phyloP scores from a whole-genome alignment of 2,888 invertebrate genomes.

The Litoditis marina region DNA sequence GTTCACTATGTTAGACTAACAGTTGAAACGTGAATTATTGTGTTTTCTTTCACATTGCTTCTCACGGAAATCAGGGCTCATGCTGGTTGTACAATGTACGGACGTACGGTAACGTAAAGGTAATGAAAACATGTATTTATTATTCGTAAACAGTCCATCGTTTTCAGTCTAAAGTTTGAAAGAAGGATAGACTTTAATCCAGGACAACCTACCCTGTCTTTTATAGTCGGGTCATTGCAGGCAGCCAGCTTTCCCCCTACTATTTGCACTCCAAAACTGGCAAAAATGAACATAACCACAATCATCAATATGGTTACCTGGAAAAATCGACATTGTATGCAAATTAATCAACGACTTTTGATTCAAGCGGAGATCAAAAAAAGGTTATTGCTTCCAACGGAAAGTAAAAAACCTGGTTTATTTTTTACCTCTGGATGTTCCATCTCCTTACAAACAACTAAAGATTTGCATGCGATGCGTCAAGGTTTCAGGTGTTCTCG shows the following conservation, averaged over 20 bases:
- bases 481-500: too few species aligned
- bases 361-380: not conserved
- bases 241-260: slow-evolving; percentile 92
- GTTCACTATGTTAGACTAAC: not conserved
- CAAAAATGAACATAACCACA: slow-evolving; percentile 96
- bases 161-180: not conserved
- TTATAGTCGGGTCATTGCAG: slow-evolving; percentile 89
- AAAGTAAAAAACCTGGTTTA: too few species aligned
- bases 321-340: slow-evolving; percentile 8
- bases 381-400: too few species aligned
- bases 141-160: not conserved
- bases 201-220: slow-evolving; percentile 33
- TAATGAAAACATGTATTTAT: too few species aligned
- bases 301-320: slow-evolving; percentile 91
- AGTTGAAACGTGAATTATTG: too few species aligned
- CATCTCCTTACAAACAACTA: too few species aligned
- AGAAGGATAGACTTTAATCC: not conserved
- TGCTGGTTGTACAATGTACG: too few species aligned
- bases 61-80: too few species aligned
- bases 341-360: not conserved
- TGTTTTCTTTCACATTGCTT: too few species aligned
- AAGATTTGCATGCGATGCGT: too few species aligned
- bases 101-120: too few species aligned
- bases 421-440: too few species aligned
- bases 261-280: slow-evolving; percentile 94